Evolutionary conservation across 2,888 invertebrate species (phyloP).

Genomic region (Pinctada fucata): DNA sequence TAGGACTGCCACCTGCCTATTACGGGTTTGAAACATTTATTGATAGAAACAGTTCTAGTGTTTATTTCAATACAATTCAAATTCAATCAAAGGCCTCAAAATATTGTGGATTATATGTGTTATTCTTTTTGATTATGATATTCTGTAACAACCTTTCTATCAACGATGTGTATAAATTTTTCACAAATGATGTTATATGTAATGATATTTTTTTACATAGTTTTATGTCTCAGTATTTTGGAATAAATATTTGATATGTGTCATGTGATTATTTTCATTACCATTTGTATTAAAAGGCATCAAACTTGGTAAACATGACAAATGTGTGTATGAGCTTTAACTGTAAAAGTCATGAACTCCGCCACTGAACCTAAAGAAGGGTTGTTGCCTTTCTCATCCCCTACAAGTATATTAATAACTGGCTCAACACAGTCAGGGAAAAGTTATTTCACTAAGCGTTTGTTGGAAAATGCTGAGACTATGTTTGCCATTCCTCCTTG

Average conservation of each 20-base stretch:
- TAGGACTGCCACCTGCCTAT: background rate
- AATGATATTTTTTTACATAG: too few species aligned
- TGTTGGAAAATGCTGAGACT: background rate
- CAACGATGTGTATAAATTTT: too few species aligned
- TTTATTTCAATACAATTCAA: background rate
- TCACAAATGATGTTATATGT: too few species aligned
- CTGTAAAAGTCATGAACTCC: too few species aligned
- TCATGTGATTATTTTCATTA: too few species aligned
- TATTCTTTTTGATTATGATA: constrained; percentile 11
- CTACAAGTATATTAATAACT: background rate
- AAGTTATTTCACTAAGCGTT: background rate
- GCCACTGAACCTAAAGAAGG: background rate
- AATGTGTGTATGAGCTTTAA: too few species aligned
- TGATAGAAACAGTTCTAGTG: background rate
- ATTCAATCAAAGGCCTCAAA: background rate
- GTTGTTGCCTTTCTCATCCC: constrained; percentile 8
- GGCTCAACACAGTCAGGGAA: constrained; percentile 14
- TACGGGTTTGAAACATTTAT: constrained; percentile 13
- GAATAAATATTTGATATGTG: too few species aligned
- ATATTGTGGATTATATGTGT: constrained; percentile 9
- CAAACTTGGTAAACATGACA: too few species aligned
- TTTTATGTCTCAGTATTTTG: too few species aligned
- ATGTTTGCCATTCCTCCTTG: background rate
- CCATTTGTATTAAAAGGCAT: too few species aligned
- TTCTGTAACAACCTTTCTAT: background rate